A percentile compares a stretch with the other conserved stretches of the same genome.
Conservation (phyloP, 1,140 invertebrate genomes). For the Ganaspis sp. region DNA sequence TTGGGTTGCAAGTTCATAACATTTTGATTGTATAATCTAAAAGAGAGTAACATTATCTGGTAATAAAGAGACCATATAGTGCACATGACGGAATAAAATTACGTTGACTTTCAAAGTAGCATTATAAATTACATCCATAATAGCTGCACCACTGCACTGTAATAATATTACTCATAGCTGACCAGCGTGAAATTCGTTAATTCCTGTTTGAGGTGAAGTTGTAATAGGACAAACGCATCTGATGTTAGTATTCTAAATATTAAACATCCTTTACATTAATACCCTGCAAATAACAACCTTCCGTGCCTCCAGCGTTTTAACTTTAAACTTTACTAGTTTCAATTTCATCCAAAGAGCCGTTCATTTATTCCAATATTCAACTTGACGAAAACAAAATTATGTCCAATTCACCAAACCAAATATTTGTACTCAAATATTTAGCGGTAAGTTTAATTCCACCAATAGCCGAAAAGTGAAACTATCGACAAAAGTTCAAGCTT, state of each 20-base stretch:
- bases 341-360: no score
- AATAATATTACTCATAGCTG: slow-evolving; percentile 9
- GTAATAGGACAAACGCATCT: slow-evolving; percentile 10
- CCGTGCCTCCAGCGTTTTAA: not conserved
- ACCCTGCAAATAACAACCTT: not conserved
- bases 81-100: slow-evolving; percentile 20
- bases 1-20: not conserved
- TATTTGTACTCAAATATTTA: no score
- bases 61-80: not conserved
- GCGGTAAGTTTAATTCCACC: no score
- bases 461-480: no score
- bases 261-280: not conserved
- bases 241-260: not conserved
- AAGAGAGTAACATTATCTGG: not conserved
- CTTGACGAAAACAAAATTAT: no score
- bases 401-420: no score
- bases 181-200: slow-evolving; percentile 28
- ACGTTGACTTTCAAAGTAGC: slow-evolving; percentile 14
- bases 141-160: slow-evolving; percentile 5
- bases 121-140: slow-evolving; percentile 19
- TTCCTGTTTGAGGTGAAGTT: slow-evolving; percentile 27
- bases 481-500: no score
- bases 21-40: not conserved
- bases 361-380: no score
- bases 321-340: not conserved